These are phyloP conservation scores for Tetropium fuscum DNA, from an alignment of 2,888 invertebrate genomes.

Conservation along the genomic window DNA sequence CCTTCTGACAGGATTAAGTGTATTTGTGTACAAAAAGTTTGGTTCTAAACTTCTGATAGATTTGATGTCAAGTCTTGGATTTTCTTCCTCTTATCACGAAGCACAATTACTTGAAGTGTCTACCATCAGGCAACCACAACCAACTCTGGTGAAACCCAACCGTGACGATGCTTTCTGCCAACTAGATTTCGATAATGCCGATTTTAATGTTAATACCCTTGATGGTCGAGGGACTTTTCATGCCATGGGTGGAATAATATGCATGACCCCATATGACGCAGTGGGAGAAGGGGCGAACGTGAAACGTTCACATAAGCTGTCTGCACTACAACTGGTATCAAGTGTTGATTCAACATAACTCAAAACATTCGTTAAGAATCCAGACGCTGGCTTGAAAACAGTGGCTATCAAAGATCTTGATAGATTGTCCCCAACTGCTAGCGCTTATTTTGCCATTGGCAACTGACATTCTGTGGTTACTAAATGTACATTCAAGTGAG, in stretches of 20 bases:
- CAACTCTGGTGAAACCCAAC: conserved; percentile 1
- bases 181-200: conserved; percentile 3
- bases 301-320: no score
- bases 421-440: no score
- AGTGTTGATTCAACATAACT: no score
- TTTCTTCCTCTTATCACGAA: conserved; percentile 46
- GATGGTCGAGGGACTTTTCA: conserved; percentile 44
- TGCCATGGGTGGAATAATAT: conserved; percentile 37
- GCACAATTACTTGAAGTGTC: conserved; percentile 16
- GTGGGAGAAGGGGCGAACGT: no score
- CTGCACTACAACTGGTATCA: no score
- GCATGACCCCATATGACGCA: conserved; percentile 24
- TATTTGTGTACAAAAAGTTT: conserved; percentile 44
- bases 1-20: conserved; percentile 1
- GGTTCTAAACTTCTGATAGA: conserved; percentile 45
- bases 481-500: no score
- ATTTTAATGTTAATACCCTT: conserved; percentile 40
- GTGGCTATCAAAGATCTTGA: no score
- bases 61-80: conserved; percentile 41
- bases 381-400: no score
- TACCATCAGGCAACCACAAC: not conserved
- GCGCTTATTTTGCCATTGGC: no score
- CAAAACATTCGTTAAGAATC: no score
- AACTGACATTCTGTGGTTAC: no score
- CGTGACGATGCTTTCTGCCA: conserved; percentile 7